These are phyloP conservation scores for Vanessa tameamea DNA, from an alignment of 1,140 invertebrate species.

Conservation along the genomic window DNA sequence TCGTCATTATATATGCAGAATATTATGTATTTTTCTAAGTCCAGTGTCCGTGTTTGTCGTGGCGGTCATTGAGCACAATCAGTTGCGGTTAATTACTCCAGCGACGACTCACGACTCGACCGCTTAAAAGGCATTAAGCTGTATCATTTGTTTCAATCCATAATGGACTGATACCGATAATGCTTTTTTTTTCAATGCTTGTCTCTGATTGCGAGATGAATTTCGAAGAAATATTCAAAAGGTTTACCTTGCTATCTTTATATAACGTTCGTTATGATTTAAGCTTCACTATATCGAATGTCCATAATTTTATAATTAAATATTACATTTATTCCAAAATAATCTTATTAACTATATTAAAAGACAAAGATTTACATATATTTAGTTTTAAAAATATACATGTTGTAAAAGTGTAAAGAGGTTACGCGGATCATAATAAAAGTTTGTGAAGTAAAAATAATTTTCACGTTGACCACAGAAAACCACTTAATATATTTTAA, in stretches of 20 bases:
- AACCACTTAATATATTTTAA: too few species aligned
- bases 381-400: too few species aligned
- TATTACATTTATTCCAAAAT: too few species aligned
- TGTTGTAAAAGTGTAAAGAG: too few species aligned
- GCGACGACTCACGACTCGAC: slow-evolving; percentile 69
- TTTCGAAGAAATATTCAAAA: slow-evolving; percentile 5
- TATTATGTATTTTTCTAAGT: slow-evolving; percentile 12
- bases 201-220: slow-evolving; percentile 15
- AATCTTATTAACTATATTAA: too few species aligned
- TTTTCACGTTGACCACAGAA: too few species aligned
- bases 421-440: too few species aligned
- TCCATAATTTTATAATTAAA: too few species aligned
- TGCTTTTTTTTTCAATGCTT: slow-evolving; percentile 46
- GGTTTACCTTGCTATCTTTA: neutral
- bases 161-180: slow-evolving; percentile 75
- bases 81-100: slow-evolving; percentile 67
- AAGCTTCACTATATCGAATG: too few species aligned
- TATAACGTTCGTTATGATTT: neutral
- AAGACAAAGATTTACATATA: too few species aligned
- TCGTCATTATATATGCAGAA: neutral
- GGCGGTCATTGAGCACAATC: slow-evolving; percentile 55
- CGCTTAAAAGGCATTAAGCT: slow-evolving; percentile 75
- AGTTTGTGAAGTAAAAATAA: too few species aligned
- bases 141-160: slow-evolving; percentile 70
- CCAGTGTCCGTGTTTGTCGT: slow-evolving; percentile 22